A percentile compares a stretch with the other conserved stretches of the same genome.
Conservation (phyloP, 2,888 invertebrate genomes). For the Archips crataeganus region DNA sequence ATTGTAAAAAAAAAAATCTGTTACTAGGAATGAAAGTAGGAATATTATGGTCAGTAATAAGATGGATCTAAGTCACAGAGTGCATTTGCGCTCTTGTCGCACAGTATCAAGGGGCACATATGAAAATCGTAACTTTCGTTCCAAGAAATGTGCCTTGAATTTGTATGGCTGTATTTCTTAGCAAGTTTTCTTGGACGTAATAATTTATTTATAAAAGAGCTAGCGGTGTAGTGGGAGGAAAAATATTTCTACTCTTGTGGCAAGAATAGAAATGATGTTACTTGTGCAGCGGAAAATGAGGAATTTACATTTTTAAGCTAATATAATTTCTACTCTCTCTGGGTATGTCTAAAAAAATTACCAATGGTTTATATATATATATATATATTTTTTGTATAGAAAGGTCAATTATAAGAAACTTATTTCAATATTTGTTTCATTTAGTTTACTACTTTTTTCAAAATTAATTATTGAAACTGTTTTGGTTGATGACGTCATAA, state of each 20-base stretch:
- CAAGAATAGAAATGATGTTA: neutral
- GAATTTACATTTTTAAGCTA: neutral
- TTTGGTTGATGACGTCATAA: no score
- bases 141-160: constrained; percentile 11
- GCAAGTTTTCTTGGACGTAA: constrained; percentile 6
- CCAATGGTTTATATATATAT: no score
- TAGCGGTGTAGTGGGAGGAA: neutral
- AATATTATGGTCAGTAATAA: neutral
- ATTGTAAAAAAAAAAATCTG: no score
- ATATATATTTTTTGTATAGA: no score
- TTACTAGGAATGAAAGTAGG: no score
- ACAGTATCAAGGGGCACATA: neutral
- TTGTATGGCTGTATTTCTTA: constrained; percentile 11
- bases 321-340: no score
- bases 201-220: constrained; percentile 15
- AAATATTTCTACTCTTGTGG: neutral
- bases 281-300: neutral
- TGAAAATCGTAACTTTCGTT: constrained; percentile 11
- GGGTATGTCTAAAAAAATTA: no score
- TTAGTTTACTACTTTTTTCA: no score
- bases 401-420: no score
- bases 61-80: neutral
- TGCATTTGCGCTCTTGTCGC: neutral
- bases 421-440: no score
- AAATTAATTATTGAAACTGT: no score